phyloP scores from a whole-genome alignment of 2,797 vertebrate genomes.

The Loriculus beryllinus region DNA sequence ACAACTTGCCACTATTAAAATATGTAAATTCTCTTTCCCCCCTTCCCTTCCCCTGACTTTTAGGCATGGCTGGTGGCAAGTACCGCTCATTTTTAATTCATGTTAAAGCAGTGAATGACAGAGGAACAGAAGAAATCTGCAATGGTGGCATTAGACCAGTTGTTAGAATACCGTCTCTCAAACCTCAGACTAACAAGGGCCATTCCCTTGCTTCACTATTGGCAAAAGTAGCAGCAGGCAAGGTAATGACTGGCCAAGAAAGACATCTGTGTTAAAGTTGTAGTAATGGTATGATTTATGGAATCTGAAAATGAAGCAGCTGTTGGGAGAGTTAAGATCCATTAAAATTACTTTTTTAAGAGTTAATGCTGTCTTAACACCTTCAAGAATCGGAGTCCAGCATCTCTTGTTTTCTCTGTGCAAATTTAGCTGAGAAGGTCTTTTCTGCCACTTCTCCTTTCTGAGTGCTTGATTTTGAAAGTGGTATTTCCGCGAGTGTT shows the following conservation, averaged over 20 bases:
- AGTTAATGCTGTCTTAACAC: background rate
- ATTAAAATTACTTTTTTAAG: background rate
- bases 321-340: background rate
- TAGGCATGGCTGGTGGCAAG: conserved; percentile 98
- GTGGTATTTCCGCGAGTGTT: background rate
- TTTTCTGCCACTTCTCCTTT: background rate
- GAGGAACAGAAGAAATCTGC: conserved; percentile 86
- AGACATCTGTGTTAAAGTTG: background rate
- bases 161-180: conserved; percentile 89
- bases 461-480: background rate
- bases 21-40: background rate
- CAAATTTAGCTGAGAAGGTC: background rate
- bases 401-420: background rate
- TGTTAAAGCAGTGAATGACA: conserved; percentile 93
- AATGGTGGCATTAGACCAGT: conserved; percentile 87
- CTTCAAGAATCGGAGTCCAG: background rate
- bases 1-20: background rate
- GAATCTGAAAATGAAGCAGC: background rate
- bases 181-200: conserved; percentile 88
- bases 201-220: conserved; percentile 94
- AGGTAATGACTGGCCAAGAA: conserved; percentile 80
- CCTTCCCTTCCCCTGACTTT: too few relatives aligned
- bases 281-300: background rate
- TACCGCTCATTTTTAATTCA: conserved; percentile 98
- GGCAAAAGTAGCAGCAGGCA: conserved; percentile 93